Base-by-base conservation (phyloP, 2,113 vertebrate species). In the Scopus umbretta region DNA sequence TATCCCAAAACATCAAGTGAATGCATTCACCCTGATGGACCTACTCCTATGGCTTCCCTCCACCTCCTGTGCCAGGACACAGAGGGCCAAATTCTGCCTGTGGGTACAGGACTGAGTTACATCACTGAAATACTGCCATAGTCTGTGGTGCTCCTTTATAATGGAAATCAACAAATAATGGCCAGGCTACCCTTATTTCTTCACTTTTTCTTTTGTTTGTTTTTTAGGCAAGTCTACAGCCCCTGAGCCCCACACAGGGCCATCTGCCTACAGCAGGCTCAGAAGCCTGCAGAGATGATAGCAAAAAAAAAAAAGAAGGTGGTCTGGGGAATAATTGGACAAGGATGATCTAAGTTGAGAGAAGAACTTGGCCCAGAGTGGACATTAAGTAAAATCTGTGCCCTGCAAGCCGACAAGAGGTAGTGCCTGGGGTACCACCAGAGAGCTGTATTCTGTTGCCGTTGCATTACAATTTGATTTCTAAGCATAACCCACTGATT, bases 111-210 rank as follows among this genome's bases (percentile, higher is more conserved):
- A 27, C 55, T 80, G 66, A 16, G 42, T 92, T 86, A 61, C 43
- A 74, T 72, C 73, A 91, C 47, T 84, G 88, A 80, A 93, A 70
- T 61, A 43, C 25, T 27, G 7, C 23, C 14, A 7, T 25, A 11
- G 20, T 20, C 32, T 80, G 0, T 22, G 17, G 45, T 71, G n/a
- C 6, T 89, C 56, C 68, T 91, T 96, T 94, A n/a, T 88, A 59
- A 94, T 94, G 91, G 86, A 96, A 95, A 97, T 87, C 36, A 82
- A 81, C 13, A 86, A 17, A 67, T 67, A 91, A 84, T 38, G 47
- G 16, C 26, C 29, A 53, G 20, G n/a, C 50, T 50, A 58, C 20
- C 25, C 16, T 71, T 27, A 72, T 86, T 96, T 92, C 47, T 71
- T 40, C 26, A 43, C 13, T 40, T 6, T 0, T 52, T n/a, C 55